Evolutionary conservation across 2,797 vertebrate genomes (phyloP), one percentile per base, ranked within the genome.

Genomic region (Dermochelys coriacea): DNA sequence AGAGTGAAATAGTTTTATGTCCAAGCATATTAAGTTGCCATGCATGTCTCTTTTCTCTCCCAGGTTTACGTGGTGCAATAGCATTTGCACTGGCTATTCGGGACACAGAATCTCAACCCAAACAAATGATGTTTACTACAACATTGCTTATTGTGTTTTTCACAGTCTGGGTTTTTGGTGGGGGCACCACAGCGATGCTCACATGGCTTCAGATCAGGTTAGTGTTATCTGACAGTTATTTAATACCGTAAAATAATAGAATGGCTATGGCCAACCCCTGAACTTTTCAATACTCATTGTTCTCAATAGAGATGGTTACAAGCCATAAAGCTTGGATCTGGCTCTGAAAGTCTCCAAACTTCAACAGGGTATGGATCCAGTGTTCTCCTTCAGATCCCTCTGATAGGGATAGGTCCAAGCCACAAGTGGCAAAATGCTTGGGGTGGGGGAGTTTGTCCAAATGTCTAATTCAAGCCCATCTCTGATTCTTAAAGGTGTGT

Each of bases 31-130:
- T 2, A 16, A 45, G 34, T 25, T 8, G 5, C 4, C 1, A 0
- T 47, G 19, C 29, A 52, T 14, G 10, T 47, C 14, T 64, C n/a
- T 59, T 3, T 37, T 79, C 91, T 86, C 45, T 80, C 45, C 5
- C 85, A 99, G 99, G 99, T 94, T 95, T 99, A 80, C 98, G 98
- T 25, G 99, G 99, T 2, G 98, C 98, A 0, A 98, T 99, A 19
- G 98, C 98, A 0, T 99, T 99, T 52, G 99, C 98, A 37, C 90
- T 99, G 96, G 99, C 98, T 12, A 97, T 98, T 41, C 98, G 79
- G 91, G 97, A 99, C 93, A 98, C 98, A 0, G 97, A 86, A 52
- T 98, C 98, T 1, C 98, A 98, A 64, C 98, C 97, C 59, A 98
- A 97, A 16, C 98, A 98, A 93, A 98, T 98, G 97, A 98, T 99